These are phyloP conservation scores for Siphlonurus alternatus DNA, from an alignment of 2,888 invertebrate genomes.

Conservation along the genomic window DNA sequence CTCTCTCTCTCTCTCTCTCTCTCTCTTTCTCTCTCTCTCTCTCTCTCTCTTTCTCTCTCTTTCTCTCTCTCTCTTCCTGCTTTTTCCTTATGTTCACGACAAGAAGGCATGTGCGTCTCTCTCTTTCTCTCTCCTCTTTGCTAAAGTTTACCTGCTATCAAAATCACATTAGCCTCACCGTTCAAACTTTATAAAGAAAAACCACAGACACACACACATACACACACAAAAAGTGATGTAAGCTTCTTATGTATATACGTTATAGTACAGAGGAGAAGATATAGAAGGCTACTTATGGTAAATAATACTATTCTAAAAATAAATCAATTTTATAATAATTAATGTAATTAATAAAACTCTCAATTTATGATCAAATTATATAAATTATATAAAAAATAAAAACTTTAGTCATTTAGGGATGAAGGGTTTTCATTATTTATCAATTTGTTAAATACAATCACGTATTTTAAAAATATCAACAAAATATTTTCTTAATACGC, in stretches of 20 bases:
- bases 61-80: background rate
- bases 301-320: background rate
- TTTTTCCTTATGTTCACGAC: background rate
- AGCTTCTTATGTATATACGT: background rate
- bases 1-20: background rate
- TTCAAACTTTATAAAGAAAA: background rate
- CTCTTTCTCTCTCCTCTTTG: background rate
- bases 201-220: background rate
- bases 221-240: background rate
- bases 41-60: background rate
- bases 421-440: no score
- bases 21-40: background rate
- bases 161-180: conserved; percentile 2
- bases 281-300: background rate
- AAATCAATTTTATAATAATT: no score
- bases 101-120: background rate
- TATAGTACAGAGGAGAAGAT: background rate
- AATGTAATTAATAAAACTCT: no score
- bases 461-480: no score
- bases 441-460: no score
- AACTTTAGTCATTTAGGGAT: no score
- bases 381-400: no score
- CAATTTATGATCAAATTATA: no score
- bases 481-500: no score
- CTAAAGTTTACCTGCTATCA: background rate